Conservation (phyloP, 2,113 vertebrate species). For the Salvelinus alpinus region DNA sequence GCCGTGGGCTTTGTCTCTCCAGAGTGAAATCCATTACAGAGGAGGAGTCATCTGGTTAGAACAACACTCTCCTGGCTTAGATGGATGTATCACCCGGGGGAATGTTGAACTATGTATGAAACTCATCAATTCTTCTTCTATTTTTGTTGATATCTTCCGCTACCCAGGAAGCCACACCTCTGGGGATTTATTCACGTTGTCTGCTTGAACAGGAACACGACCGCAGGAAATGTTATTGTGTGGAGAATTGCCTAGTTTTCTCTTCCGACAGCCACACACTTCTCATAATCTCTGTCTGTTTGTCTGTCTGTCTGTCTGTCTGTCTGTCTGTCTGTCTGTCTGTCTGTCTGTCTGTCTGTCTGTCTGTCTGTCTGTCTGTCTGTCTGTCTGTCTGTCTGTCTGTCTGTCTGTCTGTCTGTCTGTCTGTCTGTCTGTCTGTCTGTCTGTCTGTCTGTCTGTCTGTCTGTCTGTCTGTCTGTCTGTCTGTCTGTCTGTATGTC, state of each 20-base stretch:
- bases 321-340: background rate
- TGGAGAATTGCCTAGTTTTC: background rate
- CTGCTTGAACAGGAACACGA: background rate
- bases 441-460: no score
- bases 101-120: conserved; percentile 34
- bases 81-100: conserved; percentile 21
- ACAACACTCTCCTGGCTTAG: conserved; percentile 27
- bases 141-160: conserved; percentile 3
- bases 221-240: background rate
- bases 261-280: background rate
- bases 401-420: no score
- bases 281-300: background rate
- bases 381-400: no score
- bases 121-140: conserved; percentile 10
- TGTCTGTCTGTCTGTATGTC: no score
- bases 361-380: background rate
- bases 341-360: background rate
- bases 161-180: background rate
- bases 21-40: conserved; percentile 46
- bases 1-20: conserved; percentile 15
- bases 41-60: conserved; percentile 39
- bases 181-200: conserved; percentile 14
- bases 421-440: no score
- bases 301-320: background rate
- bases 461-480: no score